Evolutionary conservation across 35 echinoderm and acorn worm genomes (phyloP), one percentile per base, ranked within the genome.

Genomic region (Hemicentrotus pulcherrimus): DNA sequence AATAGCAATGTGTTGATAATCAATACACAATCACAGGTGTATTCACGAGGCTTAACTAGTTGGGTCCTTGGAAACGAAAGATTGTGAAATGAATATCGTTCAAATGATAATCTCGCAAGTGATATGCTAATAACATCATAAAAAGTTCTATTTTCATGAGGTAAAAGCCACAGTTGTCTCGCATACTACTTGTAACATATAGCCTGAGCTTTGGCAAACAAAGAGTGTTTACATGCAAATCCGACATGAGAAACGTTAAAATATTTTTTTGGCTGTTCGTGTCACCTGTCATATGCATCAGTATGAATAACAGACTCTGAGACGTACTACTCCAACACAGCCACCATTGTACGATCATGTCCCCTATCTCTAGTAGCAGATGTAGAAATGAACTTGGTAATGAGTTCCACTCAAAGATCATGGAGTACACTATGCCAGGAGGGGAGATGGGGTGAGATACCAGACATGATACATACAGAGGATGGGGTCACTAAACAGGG

Each of bases 321-420:
- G 50, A 55, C 15, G 9, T 55, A 14, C 65, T 78, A 28, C 65
- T 78, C 19, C 65, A 78, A 78, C 65, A 78, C 19, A 78, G 19
- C 65, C 7, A 28, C 65, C 24, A 78, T 78, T 78, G 65, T 71
- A 71, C 28, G 19, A 78, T 28, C 2, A 4, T n/a, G 0, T 22
- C 19, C 24, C 50, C 50, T 55, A 55, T 10, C 50, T 55, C 50
- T 55, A 0, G 50, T 10, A 55, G 11, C 65, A 78, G 65, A 28
- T 78, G 65, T n/a, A 28, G 65, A 78, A n/a, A 78, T 78, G 65
- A 78, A 78, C 65, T n/a, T 78, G 65, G 65, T 78, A 78, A 78
- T 78, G 65, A 78, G 65, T 78, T 78, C 28, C 16, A 19, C 61
- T 71, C 24, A 71, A 55, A 55, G 10, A 15, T 15, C 50, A 55